Evolutionary conservation across 2,797 vertebrate species (phyloP).

Genomic region (Podarcis lilfordi): DNA sequence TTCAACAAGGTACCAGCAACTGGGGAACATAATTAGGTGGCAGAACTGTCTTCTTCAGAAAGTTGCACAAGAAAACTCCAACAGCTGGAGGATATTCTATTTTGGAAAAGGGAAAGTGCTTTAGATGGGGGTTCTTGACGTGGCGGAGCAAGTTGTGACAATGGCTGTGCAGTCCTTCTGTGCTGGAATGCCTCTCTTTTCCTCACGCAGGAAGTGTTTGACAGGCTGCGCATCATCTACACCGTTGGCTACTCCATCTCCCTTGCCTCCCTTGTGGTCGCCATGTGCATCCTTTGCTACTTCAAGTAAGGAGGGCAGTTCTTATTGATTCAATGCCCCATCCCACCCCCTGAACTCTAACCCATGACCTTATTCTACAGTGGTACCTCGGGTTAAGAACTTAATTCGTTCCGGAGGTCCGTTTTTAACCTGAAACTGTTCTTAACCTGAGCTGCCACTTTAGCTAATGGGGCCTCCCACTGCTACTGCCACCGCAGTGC

Average conservation of each 20-base stretch:
- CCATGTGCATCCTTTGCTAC: constrained; percentile 88
- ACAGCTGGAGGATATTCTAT: neutral
- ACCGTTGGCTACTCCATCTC: constrained; percentile 91
- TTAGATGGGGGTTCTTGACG: neutral
- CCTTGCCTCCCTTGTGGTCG: constrained; percentile 84
- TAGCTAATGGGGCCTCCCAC: too few species aligned
- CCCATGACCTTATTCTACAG: too few species aligned
- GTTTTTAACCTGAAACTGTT: too few species aligned
- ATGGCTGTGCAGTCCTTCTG: neutral
- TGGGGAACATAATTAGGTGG: neutral
- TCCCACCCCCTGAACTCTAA: too few species aligned
- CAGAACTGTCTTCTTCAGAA: neutral
- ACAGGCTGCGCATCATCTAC: constrained; percentile 90
- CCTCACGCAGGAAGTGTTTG: constrained; percentile 85
- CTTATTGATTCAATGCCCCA: neutral
- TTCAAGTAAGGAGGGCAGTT: constrained; percentile 86
- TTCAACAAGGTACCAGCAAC: neutral
- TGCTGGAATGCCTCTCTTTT: neutral
- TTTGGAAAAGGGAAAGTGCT: neutral
- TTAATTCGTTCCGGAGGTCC: too few species aligned
- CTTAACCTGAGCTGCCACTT: too few species aligned
- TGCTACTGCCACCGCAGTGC: too few species aligned
- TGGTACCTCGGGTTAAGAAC: too few species aligned
- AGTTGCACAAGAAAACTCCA: neutral
- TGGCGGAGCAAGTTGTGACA: neutral